Conservation (phyloP, 2,113 vertebrate genomes). For the Progne subis region DNA sequence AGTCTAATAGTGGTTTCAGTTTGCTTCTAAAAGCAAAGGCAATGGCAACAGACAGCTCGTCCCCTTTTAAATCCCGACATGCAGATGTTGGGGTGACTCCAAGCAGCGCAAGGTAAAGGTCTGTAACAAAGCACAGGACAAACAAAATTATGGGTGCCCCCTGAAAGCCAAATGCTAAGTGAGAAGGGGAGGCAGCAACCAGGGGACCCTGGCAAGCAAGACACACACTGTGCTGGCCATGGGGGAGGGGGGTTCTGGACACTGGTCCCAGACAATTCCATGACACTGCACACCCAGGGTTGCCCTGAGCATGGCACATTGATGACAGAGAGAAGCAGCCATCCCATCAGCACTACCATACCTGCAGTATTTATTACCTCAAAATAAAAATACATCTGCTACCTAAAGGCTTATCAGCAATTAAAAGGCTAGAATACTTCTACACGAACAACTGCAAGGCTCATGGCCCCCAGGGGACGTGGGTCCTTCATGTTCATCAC, state of each 20-base stretch:
- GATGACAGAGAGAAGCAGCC: rapidly evolving
- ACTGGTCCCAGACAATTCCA: neutral
- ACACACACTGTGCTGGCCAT: rapidly evolving
- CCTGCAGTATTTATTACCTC: neutral
- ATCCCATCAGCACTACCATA: neutral
- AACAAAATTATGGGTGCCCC: neutral
- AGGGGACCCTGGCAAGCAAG: neutral
- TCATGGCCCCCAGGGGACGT: rapidly evolving
- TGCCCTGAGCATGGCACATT: rapidly evolving
- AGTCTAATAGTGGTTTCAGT: slow-evolving; percentile 18
- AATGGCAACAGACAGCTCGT: neutral
- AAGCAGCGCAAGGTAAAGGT: neutral
- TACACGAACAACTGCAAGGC: neutral
- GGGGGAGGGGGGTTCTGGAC: neutral
- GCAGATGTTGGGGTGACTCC: neutral
- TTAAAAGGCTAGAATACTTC: neutral
- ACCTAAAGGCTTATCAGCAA: neutral
- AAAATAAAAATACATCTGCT: neutral
- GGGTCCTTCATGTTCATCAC: neutral
- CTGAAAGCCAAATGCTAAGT: neutral
- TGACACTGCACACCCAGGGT: neutral
- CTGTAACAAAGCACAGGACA: neutral
- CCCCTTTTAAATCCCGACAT: neutral
- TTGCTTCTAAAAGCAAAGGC: slow-evolving; percentile 24
- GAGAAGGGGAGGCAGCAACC: neutral